These are phyloP conservation scores for Podarcis lilfordi DNA, from an alignment of 2,797 vertebrate species.

Conservation along the genomic window DNA sequence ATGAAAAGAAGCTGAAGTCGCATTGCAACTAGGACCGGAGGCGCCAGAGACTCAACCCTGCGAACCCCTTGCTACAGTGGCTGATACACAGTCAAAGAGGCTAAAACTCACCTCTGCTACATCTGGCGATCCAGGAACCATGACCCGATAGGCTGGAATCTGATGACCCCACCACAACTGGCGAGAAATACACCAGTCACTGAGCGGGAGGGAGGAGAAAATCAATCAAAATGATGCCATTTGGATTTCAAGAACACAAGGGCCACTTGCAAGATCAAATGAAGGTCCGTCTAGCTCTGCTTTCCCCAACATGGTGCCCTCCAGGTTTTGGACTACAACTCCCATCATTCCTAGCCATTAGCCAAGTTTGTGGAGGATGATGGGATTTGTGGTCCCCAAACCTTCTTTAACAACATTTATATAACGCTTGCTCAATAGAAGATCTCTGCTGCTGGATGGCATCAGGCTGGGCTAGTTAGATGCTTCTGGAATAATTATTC, in stretches of 20 bases:
- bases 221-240: neutral
- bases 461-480: neutral
- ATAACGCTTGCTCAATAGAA: too few species aligned
- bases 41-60: conserved; percentile 64
- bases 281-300: neutral
- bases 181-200: conserved; percentile 93
- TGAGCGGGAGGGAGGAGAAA: conserved; percentile 54
- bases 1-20: neutral
- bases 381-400: too few species aligned
- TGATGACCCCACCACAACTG: conserved; percentile 96
- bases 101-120: conserved; percentile 68
- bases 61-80: conserved; percentile 71
- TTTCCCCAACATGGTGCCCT: too few species aligned
- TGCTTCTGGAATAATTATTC: neutral
- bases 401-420: too few species aligned
- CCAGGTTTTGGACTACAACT: too few species aligned
- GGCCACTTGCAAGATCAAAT: neutral
- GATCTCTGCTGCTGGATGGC: too few species aligned
- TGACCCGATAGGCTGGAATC: conserved; percentile 88
- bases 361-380: too few species aligned
- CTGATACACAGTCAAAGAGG: neutral
- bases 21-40: neutral
- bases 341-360: too few species aligned
- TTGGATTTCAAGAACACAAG: neutral
- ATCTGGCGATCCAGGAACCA: conserved; percentile 47